Evolutionary conservation across 1,140 invertebrate species (phyloP).

Genomic region (Calosoma granatense): DNA sequence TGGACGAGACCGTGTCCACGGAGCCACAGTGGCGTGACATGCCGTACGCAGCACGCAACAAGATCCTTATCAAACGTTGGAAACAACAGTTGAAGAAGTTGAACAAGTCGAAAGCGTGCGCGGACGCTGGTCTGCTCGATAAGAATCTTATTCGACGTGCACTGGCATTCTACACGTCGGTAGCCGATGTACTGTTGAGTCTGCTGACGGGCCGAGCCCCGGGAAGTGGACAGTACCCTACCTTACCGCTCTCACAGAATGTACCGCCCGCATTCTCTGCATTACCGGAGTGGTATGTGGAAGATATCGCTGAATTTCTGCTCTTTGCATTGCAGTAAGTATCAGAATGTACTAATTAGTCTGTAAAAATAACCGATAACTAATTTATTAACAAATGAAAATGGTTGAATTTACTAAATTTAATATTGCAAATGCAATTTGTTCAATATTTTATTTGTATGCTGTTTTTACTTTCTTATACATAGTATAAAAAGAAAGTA

Average conservation of each 20-base stretch:
- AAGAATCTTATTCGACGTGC: constrained; percentile 65
- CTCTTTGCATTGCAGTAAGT: constrained; percentile 89
- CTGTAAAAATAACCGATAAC: background rate
- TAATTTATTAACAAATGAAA: no score
- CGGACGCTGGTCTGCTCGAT: constrained; percentile 79
- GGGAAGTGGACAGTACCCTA: constrained; percentile 27
- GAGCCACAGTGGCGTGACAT: constrained; percentile 76
- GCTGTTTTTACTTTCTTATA: no score
- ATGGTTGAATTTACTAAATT: no score
- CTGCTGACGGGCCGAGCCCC: constrained; percentile 43
- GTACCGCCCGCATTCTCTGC: constrained; percentile 70
- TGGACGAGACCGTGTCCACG: constrained; percentile 73
- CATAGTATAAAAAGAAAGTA: no score
- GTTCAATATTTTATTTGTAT: background rate
- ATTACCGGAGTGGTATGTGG: constrained; percentile 92
- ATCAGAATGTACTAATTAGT: no score
- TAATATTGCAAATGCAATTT: background rate
- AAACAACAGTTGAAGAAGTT: constrained; percentile 67
- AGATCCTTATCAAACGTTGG: constrained; percentile 77
- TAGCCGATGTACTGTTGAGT: constrained; percentile 65
- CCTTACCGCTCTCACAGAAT: constrained; percentile 46
- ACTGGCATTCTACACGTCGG: constrained; percentile 76
- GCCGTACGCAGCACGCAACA: constrained; percentile 67
- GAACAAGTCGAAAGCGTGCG: constrained; percentile 65
- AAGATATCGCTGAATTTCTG: constrained; percentile 92